Evolutionary conservation across 2,797 vertebrate genomes (phyloP).

Genomic region (Phataginus tricuspis): DNA sequence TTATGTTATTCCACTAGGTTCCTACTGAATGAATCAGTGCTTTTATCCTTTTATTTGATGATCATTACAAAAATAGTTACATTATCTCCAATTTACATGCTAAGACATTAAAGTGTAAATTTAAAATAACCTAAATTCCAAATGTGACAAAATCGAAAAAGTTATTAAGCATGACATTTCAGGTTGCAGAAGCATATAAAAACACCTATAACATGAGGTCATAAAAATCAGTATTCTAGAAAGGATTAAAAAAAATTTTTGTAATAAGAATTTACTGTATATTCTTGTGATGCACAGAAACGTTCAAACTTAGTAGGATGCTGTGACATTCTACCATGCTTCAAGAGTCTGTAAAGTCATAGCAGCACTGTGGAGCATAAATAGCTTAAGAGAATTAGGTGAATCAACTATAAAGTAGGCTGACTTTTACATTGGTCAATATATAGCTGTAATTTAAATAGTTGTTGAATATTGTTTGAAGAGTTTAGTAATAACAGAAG

Average conservation of each 20-base stretch:
- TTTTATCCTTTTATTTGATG: not conserved
- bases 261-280: not conserved
- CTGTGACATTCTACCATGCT: not conserved
- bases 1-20: not conserved
- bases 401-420: not conserved
- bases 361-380: not conserved
- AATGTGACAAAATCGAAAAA: not conserved
- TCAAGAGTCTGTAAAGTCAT: not conserved
- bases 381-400: not conserved
- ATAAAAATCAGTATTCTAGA: not conserved
- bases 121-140: not conserved
- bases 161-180: not conserved
- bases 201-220: not conserved
- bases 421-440: not conserved
- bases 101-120: not conserved
- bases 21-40: not conserved
- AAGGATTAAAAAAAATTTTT: not conserved
- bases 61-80: not conserved
- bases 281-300: not conserved
- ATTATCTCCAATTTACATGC: not conserved
- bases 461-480: not conserved
- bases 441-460: not conserved
- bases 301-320: not conserved
- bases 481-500: not conserved
- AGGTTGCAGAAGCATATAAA: not conserved